phyloP scores from a whole-genome alignment of 2,113 vertebrate species.

The Galbula dea region DNA sequence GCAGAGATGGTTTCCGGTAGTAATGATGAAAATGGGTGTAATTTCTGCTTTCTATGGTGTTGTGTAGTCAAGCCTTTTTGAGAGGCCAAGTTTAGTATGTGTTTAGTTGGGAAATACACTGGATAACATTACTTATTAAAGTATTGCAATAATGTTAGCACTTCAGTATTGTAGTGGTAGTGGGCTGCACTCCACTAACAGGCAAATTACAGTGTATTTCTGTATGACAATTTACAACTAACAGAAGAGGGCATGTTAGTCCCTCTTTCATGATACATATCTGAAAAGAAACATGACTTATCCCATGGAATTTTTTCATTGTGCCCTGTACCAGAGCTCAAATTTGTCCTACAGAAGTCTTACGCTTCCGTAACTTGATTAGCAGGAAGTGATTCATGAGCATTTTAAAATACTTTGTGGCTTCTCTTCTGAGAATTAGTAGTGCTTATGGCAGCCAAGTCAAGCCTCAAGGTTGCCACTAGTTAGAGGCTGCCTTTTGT shows the following conservation, averaged over 20 bases:
- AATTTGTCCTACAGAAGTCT: neutral
- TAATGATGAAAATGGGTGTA: neutral
- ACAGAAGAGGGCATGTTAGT: neutral
- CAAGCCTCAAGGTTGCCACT: neutral
- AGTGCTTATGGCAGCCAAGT: neutral
- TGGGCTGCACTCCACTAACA: neutral
- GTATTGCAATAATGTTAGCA: neutral
- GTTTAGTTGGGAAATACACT: neutral
- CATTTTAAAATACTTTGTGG: neutral
- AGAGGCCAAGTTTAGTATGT: neutral
- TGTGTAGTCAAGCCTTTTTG: neutral
- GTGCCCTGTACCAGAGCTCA: neutral
- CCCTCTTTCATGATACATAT: neutral
- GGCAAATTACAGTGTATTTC: neutral
- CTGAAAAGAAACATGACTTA: neutral
- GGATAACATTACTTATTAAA: neutral
- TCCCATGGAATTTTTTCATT: neutral
- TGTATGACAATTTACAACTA: neutral
- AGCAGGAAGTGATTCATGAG: constrained; percentile 2
- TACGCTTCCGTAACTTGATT: neutral
- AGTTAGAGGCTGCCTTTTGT: neutral
- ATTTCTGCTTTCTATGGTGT: neutral
- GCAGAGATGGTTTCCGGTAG: neutral
- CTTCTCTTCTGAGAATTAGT: neutral
- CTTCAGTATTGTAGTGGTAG: neutral